phyloP scores from a whole-genome alignment of 2,888 invertebrate genomes.

The Ethmia dodecea region DNA sequence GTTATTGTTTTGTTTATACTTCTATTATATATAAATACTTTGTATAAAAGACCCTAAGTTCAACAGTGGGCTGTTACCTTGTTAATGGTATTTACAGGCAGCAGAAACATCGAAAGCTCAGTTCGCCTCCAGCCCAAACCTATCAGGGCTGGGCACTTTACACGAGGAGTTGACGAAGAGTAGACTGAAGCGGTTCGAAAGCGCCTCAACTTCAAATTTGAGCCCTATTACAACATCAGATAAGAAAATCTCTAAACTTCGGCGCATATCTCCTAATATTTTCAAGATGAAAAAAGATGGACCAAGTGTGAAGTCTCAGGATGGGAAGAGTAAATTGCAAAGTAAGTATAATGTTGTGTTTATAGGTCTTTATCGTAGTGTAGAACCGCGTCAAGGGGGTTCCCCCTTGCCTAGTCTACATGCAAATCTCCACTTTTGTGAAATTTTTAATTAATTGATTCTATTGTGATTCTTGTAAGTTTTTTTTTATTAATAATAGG shows the following conservation, averaged over 20 bases:
- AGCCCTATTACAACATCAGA: slow-evolving; percentile 33
- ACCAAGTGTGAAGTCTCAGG: slow-evolving; percentile 27
- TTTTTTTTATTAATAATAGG: too few species aligned
- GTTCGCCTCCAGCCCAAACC: slow-evolving; percentile 62
- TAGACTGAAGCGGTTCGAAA: slow-evolving; percentile 42
- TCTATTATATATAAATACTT: too few species aligned
- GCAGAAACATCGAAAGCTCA: slow-evolving; percentile 45
- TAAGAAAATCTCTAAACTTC: slow-evolving; percentile 38
- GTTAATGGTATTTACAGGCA: slow-evolving; percentile 50
- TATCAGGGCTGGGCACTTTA: slow-evolving; percentile 34
- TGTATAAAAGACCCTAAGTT: too few species aligned
- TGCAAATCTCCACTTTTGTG: too few species aligned
- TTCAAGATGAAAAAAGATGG: slow-evolving; percentile 43
- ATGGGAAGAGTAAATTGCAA: slow-evolving; percentile 40
- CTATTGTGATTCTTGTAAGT: too few species aligned
- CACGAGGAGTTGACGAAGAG: slow-evolving; percentile 40
- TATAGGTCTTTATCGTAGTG: too few species aligned
- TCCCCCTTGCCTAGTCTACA: too few species aligned
- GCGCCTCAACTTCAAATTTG: slow-evolving; percentile 54
- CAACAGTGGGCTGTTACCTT: too few species aligned
- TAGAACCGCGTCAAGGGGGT: too few species aligned
- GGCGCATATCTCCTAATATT: slow-evolving; percentile 51
- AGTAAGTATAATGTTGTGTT: too few species aligned
- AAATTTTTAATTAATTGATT: too few species aligned
- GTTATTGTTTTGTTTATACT: too few species aligned